Percentiles rank a stretch among this genome's conserved stretches.
These are phyloP conservation scores for Drosophila guanche DNA, from an alignment of 1,140 invertebrate genomes.

Conservation along the genomic window DNA sequence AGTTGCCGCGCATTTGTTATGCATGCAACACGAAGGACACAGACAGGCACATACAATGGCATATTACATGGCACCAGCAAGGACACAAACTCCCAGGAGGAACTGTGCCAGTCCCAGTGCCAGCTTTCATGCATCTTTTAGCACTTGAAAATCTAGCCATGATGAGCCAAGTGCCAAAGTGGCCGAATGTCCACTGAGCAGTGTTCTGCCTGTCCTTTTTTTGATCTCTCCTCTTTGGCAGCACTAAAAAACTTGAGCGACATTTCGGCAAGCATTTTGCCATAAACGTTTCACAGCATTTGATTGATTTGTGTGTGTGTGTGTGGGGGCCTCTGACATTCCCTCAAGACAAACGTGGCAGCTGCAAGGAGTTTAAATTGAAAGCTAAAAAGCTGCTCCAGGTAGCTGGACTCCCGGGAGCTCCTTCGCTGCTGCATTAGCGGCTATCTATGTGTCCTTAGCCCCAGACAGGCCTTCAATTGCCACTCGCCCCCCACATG, in stretches of 20 bases:
- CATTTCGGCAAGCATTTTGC: conserved; percentile 73
- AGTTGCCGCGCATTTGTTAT: conserved; percentile 58
- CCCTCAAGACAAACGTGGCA: conserved; percentile 40
- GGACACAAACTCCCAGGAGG: too few relatives aligned
- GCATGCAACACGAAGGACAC: conserved; percentile 53
- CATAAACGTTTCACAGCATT: conserved; percentile 66
- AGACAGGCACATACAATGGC: conserved; percentile 49
- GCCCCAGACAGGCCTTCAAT: conserved; percentile 12
- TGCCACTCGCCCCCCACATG: conserved; percentile 44
- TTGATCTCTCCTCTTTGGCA: background rate
- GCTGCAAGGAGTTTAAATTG: too few relatives aligned
- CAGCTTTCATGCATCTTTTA: too few relatives aligned
- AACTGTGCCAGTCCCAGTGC: too few relatives aligned
- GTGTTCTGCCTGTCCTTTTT: too few relatives aligned
- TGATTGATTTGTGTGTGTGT: conserved; percentile 70
- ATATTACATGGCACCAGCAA: conserved; percentile 38
- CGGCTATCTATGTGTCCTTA: background rate
- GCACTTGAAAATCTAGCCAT: too few relatives aligned
- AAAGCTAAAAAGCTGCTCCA: too few relatives aligned
- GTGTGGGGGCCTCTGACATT: background rate
- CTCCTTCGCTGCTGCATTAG: too few relatives aligned
- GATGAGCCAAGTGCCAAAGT: too few relatives aligned
- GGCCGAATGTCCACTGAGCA: too few relatives aligned
- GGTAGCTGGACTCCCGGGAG: too few relatives aligned
- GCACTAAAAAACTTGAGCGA: conserved; percentile 49